Percentiles rank a stretch among this genome's conserved stretches.
phyloP scores from a whole-genome alignment of 2,797 vertebrate genomes.

The Urophycis tenuis region DNA sequence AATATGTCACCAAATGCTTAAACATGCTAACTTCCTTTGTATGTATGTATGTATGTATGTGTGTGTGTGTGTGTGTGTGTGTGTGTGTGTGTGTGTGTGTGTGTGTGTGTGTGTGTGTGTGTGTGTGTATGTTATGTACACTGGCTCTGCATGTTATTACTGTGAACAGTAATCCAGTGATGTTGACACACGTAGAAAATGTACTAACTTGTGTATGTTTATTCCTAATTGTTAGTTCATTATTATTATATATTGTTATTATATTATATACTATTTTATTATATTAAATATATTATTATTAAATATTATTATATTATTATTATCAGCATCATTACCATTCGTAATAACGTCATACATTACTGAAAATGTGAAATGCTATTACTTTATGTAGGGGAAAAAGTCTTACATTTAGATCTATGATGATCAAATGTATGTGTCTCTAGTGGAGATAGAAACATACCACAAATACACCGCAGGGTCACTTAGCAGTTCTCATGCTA shows the following conservation, averaged over 20 bases:
- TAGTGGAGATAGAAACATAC: background rate
- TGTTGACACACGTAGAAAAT: background rate
- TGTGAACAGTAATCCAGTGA: background rate
- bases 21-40: background rate
- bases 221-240: background rate
- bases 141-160: background rate
- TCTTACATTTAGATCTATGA: background rate
- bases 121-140: background rate
- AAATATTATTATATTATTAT: too few species aligned
- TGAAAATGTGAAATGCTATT: background rate
- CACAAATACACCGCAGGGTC: background rate
- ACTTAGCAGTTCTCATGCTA: background rate
- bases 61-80: too few species aligned
- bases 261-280: too few species aligned
- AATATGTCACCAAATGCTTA: background rate
- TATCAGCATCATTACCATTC: too few species aligned
- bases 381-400: background rate
- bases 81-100: too few species aligned
- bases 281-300: too few species aligned
- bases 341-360: too few species aligned
- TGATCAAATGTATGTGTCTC: background rate
- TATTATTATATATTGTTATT: too few species aligned
- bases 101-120: too few species aligned
- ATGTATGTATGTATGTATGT: too few species aligned
- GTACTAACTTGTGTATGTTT: background rate